Conservation (phyloP, 1,140 invertebrate genomes). For the Drosophila navojoa region DNA sequence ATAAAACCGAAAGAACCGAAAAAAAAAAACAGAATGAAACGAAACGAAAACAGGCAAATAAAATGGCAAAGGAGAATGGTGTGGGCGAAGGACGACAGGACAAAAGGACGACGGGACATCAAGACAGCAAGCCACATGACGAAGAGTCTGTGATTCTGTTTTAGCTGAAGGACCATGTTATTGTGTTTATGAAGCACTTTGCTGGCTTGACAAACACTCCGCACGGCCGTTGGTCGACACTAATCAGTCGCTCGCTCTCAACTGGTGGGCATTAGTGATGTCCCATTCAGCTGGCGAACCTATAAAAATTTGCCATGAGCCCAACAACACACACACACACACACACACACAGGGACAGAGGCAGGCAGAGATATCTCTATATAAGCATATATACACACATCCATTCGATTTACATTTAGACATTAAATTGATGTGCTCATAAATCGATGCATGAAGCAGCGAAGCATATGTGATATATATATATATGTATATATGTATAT, state of each 20-base stretch:
- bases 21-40: conserved; percentile 1
- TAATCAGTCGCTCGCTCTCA: conserved; percentile 36
- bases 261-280: conserved; percentile 14
- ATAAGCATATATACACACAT: not conserved
- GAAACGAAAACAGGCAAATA: conserved; percentile 25
- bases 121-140: conserved; percentile 12
- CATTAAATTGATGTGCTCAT: conserved; percentile 8
- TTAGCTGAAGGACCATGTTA: conserved; percentile 28
- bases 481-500: too few relatives aligned
- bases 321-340: not conserved
- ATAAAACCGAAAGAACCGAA: not conserved
- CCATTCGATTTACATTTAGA: conserved; percentile 31
- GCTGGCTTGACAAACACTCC: conserved; percentile 36
- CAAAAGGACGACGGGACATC: not conserved
- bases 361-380: not conserved
- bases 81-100: not conserved
- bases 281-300: conserved; percentile 7
- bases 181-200: conserved; percentile 49
- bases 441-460: conserved; percentile 12
- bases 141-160: conserved; percentile 36
- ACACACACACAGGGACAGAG: not conserved
- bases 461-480: not conserved
- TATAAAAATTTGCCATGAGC: conserved; percentile 17
- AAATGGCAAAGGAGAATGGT: conserved; percentile 8
- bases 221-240: conserved; percentile 22